These are phyloP conservation scores for Delia radicum DNA, from an alignment of 1,140 invertebrate genomes.

Conservation along the genomic window DNA sequence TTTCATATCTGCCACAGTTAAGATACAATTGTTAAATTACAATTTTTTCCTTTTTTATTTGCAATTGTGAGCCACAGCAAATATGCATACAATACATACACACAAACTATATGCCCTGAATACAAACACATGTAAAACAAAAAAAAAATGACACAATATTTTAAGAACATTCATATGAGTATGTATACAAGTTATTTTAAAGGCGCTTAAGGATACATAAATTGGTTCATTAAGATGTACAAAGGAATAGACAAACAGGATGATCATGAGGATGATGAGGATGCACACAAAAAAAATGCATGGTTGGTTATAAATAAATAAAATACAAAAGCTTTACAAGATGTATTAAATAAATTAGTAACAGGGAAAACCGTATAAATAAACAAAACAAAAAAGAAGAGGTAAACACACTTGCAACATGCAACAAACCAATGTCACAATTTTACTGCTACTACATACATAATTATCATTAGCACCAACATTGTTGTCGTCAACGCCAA, in stretches of 20 bases:
- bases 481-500: neutral
- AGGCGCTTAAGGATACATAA: slow-evolving; percentile 9
- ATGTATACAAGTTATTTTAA: too few relatives aligned
- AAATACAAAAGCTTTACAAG: neutral
- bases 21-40: too few relatives aligned
- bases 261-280: neutral
- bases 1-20: neutral
- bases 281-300: neutral
- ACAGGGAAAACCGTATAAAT: neutral
- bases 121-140: too few relatives aligned
- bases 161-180: too few relatives aligned
- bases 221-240: slow-evolving; percentile 15
- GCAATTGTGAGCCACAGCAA: too few relatives aligned
- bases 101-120: too few relatives aligned
- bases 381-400: neutral
- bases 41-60: too few relatives aligned
- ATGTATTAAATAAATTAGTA: slow-evolving; percentile 2
- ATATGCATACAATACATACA: too few relatives aligned
- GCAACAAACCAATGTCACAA: neutral
- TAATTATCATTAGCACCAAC: neutral
- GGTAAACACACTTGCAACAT: neutral
- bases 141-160: too few relatives aligned
- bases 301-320: neutral
- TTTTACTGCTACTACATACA: neutral
- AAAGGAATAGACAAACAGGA: neutral